Conservation (phyloP, 2,888 invertebrate species). For the Blera fallax region DNA sequence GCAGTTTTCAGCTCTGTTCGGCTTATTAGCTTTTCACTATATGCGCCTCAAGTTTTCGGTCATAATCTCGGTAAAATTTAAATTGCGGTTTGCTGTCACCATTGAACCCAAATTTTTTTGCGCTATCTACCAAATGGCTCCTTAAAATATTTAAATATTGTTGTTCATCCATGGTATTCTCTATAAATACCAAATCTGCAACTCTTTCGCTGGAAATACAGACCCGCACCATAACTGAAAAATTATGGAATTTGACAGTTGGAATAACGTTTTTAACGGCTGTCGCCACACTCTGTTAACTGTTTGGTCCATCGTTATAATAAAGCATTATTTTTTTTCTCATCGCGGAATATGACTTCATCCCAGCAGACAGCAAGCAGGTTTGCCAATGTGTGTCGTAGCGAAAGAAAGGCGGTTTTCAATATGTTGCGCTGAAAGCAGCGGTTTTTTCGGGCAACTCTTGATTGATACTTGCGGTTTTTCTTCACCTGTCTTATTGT, state of each 20-base stretch:
- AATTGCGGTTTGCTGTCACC: constrained; percentile 31
- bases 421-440: background rate
- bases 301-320: background rate
- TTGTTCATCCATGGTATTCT: constrained; percentile 39
- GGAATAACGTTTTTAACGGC: constrained; percentile 17
- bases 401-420: constrained; percentile 19
- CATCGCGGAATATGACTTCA: constrained; percentile 63
- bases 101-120: constrained; percentile 39
- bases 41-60: constrained; percentile 4
- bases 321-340: constrained; percentile 59
- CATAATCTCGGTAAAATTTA: constrained; percentile 57
- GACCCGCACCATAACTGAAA: constrained; percentile 47
- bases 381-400: constrained; percentile 16
- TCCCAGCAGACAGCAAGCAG: constrained; percentile 17
- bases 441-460: background rate
- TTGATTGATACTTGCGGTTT: background rate
- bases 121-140: constrained; percentile 40
- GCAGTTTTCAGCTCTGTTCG: background rate
- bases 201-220: constrained; percentile 30
- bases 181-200: constrained; percentile 56
- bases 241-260: constrained; percentile 47
- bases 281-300: constrained; percentile 5
- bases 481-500: background rate
- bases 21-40: background rate
- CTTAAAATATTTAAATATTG: constrained; percentile 43